Percentiles rank a stretch among this genome's conserved stretches.
These are phyloP conservation scores for Onchidella celtica DNA, from an alignment of 2,888 invertebrate species.

Conservation along the genomic window DNA sequence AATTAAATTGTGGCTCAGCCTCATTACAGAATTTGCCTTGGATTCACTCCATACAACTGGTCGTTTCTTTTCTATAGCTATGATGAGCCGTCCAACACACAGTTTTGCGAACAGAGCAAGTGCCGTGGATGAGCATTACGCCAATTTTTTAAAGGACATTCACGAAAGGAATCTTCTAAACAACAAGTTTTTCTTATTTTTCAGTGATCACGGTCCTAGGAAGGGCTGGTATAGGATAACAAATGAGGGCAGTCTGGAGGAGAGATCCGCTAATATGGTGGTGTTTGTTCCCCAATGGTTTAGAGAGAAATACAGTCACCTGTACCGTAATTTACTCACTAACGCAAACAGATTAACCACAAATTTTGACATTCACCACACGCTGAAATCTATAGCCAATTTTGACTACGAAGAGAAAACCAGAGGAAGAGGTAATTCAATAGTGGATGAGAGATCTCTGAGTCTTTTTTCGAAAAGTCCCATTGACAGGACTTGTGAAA, in stretches of 20 bases:
- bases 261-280: constrained; percentile 90
- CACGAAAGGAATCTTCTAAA: constrained; percentile 67
- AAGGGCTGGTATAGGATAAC: constrained; percentile 91
- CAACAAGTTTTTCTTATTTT: constrained; percentile 64
- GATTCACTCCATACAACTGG: constrained; percentile 82
- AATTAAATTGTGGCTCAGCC: constrained; percentile 87
- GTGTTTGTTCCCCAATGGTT: constrained; percentile 88
- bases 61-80: constrained; percentile 90
- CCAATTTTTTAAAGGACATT: constrained; percentile 82
- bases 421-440: not conserved
- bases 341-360: constrained; percentile 87
- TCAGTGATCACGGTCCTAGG: constrained; percentile 94
- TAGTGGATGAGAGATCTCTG: constrained; percentile 43
- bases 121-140: constrained; percentile 86
- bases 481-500: constrained; percentile 86
- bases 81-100: constrained; percentile 91
- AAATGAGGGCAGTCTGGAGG: constrained; percentile 89
- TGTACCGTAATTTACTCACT: constrained; percentile 84
- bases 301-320: constrained; percentile 83
- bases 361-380: constrained; percentile 91
- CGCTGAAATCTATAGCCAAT: constrained; percentile 85
- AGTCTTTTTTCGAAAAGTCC: constrained; percentile 90
- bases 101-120: constrained; percentile 90
- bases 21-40: constrained; percentile 81
- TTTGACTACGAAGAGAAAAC: constrained; percentile 2